Evolutionary conservation across 1,140 invertebrate species (phyloP), one percentile per base, ranked within the genome.

Genomic region (Bombus difficillimus): DNA sequence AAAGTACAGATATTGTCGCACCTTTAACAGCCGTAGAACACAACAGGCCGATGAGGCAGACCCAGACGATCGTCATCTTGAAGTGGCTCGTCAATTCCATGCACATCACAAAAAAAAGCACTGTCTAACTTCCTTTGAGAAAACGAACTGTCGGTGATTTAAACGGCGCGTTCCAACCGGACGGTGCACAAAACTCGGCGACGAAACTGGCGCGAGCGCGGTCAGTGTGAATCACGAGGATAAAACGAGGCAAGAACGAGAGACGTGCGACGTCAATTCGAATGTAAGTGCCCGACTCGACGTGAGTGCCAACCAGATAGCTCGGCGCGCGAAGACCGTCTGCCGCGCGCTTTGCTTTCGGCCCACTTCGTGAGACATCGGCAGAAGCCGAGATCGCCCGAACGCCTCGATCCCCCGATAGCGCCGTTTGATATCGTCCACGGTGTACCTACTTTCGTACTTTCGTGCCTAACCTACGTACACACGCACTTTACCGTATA

Each of bases 261-360:
- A 53, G 73, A 73, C 74, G 74, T 75, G 62, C 81, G 62, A 81
- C 79, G 88, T 80, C 81, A 73, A 84, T 73, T 84, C 64, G 79
- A 86, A 84, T 80, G 41, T 68, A 74, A 87, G 69, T 74, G 59
- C 32, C 81, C 87, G 86, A 86, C 85, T 89, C 74, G 87, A 82
- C 91, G 77, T 79, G 89, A 89, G 76, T 90, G 78, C 83, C 92
- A 87, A 92, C 92, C 91, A 83, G 89, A 88, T 91, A 92, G 92
- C 87, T 92, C 92, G 93, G 88, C 93, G 92, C 92, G 92, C 91
- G 87, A 93, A 92, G 90, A 93, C 92, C 91, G 92, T 93, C 93
- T 93, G 93, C 76, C 93, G 93, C 92, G 92, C 89, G 88, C 87
- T 91, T 92, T 90, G 87, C 92, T 91, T 92, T 93, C 91, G 85